Conservation (phyloP, 2,888 invertebrate species). For the Pristionchus entomophagus region DNA sequence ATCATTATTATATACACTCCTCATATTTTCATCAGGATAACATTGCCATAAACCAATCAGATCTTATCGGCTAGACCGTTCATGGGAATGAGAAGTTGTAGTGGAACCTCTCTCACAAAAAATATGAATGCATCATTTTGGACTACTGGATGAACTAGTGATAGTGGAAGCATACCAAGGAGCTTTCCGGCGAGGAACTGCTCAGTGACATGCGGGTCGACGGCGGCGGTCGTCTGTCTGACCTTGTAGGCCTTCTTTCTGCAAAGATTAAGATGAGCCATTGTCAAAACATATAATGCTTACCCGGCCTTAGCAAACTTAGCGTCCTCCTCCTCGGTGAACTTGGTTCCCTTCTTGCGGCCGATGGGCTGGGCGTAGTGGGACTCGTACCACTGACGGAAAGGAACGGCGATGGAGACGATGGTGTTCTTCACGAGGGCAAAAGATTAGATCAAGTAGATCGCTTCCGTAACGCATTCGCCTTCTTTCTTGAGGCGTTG, state of each 20-base stretch:
- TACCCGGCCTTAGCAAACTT: conserved; percentile 59
- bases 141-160: no score
- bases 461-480: conserved; percentile 12
- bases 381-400: conserved; percentile 98
- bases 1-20: not conserved
- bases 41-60: conserved; percentile 2
- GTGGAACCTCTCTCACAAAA: conserved; percentile 21
- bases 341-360: conserved; percentile 87
- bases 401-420: conserved; percentile 82
- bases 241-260: conserved; percentile 89
- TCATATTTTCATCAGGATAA: not conserved
- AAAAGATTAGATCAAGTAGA: not conserved
- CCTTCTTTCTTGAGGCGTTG: conserved; percentile 28
- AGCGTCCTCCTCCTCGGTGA: conserved; percentile 92
- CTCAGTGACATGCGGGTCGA: conserved; percentile 93
- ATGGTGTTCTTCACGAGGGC: conserved; percentile 84
- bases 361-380: conserved; percentile 96
- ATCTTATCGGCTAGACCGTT: conserved; percentile 46
- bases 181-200: conserved; percentile 96
- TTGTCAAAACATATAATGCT: not conserved
- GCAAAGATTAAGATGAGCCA: not conserved
- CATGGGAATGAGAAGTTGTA: conserved; percentile 35
- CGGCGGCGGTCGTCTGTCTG: conserved; percentile 92
- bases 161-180: conserved; percentile 83
- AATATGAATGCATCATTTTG: conserved; percentile 41